Percentiles rank a stretch among this genome's conserved stretches.
Conservation (phyloP, 2,888 invertebrate genomes). For the Esperia sulphurella region DNA sequence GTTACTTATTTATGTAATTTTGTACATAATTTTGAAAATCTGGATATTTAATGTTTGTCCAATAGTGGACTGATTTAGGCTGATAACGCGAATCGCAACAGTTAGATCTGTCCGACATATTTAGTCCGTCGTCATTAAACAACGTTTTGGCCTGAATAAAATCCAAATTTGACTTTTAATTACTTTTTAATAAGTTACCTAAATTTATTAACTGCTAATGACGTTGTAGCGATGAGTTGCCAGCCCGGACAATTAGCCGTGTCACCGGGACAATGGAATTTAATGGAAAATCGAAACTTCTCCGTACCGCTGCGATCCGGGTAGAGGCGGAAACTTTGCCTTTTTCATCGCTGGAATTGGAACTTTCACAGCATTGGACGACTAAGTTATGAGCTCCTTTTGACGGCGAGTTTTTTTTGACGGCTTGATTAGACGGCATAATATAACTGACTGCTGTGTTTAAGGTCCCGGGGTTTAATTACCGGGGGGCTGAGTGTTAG, state of each 20-base stretch:
- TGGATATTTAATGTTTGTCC: too few species aligned
- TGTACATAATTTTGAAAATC: too few species aligned
- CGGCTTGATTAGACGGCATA: too few species aligned
- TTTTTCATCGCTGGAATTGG: conserved; percentile 19
- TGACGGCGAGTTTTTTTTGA: not conserved
- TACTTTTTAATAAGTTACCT: conserved; percentile 26
- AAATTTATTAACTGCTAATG: conserved; percentile 24
- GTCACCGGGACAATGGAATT: conserved; percentile 31
- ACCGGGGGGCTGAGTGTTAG: too few species aligned
- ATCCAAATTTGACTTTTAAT: conserved; percentile 19
- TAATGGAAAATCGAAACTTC: conserved; percentile 31
- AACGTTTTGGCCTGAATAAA: not conserved
- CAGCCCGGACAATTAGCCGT: conserved; percentile 14
- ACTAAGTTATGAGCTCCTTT: conserved; percentile 13
- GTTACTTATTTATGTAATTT: too few species aligned
- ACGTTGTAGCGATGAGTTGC: conserved; percentile 21
- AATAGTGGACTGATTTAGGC: too few species aligned
- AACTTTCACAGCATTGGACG: not conserved
- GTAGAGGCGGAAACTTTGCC: conserved; percentile 18
- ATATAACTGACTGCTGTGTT: too few species aligned
- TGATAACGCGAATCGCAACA: too few species aligned
- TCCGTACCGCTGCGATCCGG: conserved; percentile 12
- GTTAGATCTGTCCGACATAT: too few species aligned
- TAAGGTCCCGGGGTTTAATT: too few species aligned
- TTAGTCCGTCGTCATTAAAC: too few species aligned